A percentile compares a stretch with the other conserved stretches of the same genome.
These are phyloP conservation scores for Streptopelia turtur DNA, from an alignment of 2,797 vertebrate genomes.

Conservation along the genomic window DNA sequence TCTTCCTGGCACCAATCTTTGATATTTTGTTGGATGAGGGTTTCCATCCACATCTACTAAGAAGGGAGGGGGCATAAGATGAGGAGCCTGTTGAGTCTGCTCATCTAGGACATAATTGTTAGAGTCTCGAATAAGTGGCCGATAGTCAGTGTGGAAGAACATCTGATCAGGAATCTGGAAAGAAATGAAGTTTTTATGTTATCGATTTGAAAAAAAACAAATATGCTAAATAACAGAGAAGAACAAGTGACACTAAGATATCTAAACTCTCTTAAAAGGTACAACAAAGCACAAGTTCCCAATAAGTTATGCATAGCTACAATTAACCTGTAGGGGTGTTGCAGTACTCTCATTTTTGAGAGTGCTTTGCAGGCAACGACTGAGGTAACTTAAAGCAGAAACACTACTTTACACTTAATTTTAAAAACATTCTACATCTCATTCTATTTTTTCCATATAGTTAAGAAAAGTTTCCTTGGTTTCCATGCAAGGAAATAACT, in stretches of 20 bases:
- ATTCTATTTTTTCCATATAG: neutral
- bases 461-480: neutral
- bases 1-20: constrained; percentile 94
- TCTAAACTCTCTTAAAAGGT: neutral
- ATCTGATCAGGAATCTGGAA: constrained; percentile 97
- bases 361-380: neutral
- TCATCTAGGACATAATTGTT: constrained; percentile 97
- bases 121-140: constrained; percentile 91
- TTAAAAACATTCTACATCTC: neutral
- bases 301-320: neutral
- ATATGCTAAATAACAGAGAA: neutral
- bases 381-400: neutral
- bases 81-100: constrained; percentile 97
- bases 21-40: constrained; percentile 92
- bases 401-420: neutral
- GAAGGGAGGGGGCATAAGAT: constrained; percentile 99
- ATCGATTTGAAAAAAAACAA: neutral
- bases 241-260: neutral
- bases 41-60: constrained; percentile 98
- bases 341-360: neutral
- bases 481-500: neutral
- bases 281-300: neutral
- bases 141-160: constrained; percentile 99
- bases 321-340: neutral
- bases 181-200: neutral